Evolutionary conservation across 2,113 vertebrate species (phyloP), one percentile per base, ranked within the genome.

Genomic region (Sceloporus tristichus): DNA sequence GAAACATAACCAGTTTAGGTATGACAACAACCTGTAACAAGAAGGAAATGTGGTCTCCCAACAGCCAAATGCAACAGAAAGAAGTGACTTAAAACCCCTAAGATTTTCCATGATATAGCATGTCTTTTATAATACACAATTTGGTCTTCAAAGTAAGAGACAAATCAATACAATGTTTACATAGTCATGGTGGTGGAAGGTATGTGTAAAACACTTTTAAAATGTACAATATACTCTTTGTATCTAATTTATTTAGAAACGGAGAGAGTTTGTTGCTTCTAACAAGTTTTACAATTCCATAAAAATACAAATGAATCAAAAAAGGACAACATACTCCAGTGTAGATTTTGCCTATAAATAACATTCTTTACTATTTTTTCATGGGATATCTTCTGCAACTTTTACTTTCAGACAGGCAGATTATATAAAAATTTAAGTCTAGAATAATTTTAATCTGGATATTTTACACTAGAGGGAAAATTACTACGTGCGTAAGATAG

Each of bases 1-100:
- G 40, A 54, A 13, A 10, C 29, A 1, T 0, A 0, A 56, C n/a
- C 0, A 0, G 66, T 6, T n/a, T 71, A 0, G 0, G 86, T 82
- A 27, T 2, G 3, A 5, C 48, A 8, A 81, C 0, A 0, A 0
- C 65, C 71, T 0, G 0, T 0, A 14, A 53, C 88, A 89, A n/a
- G 59, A 40, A 56, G 82, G n/a, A 77, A 91, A 91, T 84, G 90
- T 87, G 77, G 81, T 48, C 16, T 62, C 74, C 7, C 13, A 85
- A 38, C 5, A 87, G 40, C 13, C 2, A 5, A 56, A 90, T 53
- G 73, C n/a, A 84, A 54, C n/a, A 27, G 25, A 18, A 14, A 29
- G 29, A 19, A 9, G 7, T 48, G 2, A 9, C 0, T 0, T 4
- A 42, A 34, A 1, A 76, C 65, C 38, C 56, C 68, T 8, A 71